A percentile compares a stretch with the other conserved stretches of the same genome.
Evolutionary conservation across 2,113 vertebrate species (phyloP).

Genomic region (Anser cygnoides): DNA sequence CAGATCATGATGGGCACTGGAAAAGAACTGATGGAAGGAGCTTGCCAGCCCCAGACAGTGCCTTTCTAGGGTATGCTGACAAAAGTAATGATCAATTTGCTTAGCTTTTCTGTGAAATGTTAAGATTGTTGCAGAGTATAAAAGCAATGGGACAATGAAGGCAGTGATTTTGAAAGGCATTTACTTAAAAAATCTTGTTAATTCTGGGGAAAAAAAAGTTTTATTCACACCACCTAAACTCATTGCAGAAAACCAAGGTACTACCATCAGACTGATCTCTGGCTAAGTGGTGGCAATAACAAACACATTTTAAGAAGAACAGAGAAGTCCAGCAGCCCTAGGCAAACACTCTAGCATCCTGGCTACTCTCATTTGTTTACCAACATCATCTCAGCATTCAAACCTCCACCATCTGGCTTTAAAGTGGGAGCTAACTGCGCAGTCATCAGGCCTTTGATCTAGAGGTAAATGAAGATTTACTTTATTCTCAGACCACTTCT

Average conservation of each 20-base stretch:
- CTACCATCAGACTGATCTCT: not conserved
- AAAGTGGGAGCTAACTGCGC: not conserved
- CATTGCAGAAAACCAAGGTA: not conserved
- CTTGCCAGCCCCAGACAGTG: not conserved
- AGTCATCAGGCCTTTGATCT: not conserved
- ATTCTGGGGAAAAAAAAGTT: not conserved
- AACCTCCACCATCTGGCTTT: not conserved
- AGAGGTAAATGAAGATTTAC: constrained; percentile 55
- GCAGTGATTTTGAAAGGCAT: not conserved
- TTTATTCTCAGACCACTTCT: constrained; percentile 33
- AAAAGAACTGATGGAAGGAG: not conserved
- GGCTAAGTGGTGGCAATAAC: not conserved
- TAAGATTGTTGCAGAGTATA: not conserved
- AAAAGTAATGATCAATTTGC: not conserved
- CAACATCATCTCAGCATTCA: constrained; percentile 1
- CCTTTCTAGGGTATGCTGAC: not conserved
- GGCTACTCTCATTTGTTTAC: not conserved
- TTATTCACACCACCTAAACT: not conserved
- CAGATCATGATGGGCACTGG: not conserved
- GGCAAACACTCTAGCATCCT: not conserved
- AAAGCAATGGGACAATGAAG: not conserved
- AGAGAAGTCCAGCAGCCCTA: not conserved
- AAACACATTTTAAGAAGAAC: not conserved
- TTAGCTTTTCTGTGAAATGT: not conserved
- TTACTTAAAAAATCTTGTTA: not conserved